phyloP scores from a whole-genome alignment of 2,888 invertebrate species.

The Pseudeuparius sepicola region DNA sequence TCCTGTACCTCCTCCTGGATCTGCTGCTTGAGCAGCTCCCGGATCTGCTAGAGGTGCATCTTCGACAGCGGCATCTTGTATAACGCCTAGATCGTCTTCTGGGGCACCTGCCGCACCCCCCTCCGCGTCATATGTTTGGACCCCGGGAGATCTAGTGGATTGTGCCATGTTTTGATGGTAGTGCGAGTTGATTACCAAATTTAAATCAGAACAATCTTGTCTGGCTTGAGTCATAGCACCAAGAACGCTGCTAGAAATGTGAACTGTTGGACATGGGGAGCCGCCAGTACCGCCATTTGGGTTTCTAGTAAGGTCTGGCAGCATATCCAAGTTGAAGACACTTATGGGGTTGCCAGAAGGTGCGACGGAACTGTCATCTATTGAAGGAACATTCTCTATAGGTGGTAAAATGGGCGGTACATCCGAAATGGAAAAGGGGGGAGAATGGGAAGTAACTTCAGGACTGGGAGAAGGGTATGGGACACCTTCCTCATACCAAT shows the following conservation, averaged over 20 bases:
- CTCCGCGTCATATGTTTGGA: slow-evolving; percentile 27
- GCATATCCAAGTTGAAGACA: slow-evolving; percentile 31
- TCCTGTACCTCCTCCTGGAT: slow-evolving; percentile 21
- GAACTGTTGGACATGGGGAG: slow-evolving; percentile 46
- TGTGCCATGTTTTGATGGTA: slow-evolving; percentile 42
- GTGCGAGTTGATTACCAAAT: slow-evolving; percentile 60
- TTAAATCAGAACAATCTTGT: slow-evolving; percentile 59
- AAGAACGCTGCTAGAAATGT: slow-evolving; percentile 45
- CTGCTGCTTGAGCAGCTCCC: slow-evolving; percentile 18
- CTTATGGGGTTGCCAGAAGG: slow-evolving; percentile 25
- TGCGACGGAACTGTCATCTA: slow-evolving; percentile 9
- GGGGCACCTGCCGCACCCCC: slow-evolving; percentile 15
- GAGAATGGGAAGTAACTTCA: slow-evolving; percentile 34
- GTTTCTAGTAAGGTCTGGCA: slow-evolving; percentile 25
- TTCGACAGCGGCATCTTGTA: slow-evolving; percentile 36
- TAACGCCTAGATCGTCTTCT: slow-evolving; percentile 21
- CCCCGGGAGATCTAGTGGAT: slow-evolving; percentile 28
- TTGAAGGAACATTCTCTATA: slow-evolving; percentile 15
- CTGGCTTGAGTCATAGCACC: slow-evolving; percentile 44
- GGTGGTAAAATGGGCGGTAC: slow-evolving; percentile 16
- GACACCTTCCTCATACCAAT: slow-evolving; percentile 37
- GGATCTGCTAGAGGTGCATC: slow-evolving; percentile 24
- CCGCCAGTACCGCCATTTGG: slow-evolving; percentile 14
- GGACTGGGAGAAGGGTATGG: slow-evolving; percentile 32
- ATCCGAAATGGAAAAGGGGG: slow-evolving; percentile 28